Percentiles rank a stretch among this genome's conserved stretches.
phyloP scores from a whole-genome alignment of 2,797 vertebrate genomes.

The Enoplosus armatus region DNA sequence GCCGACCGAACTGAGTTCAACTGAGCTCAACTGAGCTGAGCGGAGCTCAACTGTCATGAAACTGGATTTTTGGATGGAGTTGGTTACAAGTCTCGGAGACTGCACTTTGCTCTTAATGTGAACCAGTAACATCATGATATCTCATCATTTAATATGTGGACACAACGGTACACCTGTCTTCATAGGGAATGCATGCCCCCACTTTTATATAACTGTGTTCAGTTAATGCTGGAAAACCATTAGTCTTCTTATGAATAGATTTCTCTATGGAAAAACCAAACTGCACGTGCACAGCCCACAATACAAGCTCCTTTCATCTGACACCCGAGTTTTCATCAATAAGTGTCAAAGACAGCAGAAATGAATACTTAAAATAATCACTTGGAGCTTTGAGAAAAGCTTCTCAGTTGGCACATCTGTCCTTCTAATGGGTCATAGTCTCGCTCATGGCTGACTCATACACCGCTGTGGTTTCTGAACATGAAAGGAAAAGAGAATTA shows the following conservation, averaged over 20 bases:
- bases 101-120: constrained; percentile 61
- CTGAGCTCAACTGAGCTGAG: constrained; percentile 21
- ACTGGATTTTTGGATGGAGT: constrained; percentile 44
- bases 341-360: not conserved
- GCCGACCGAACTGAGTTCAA: constrained; percentile 26
- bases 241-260: constrained; percentile 18
- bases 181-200: constrained; percentile 50
- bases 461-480: constrained; percentile 27
- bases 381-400: constrained; percentile 12
- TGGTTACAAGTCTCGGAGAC: constrained; percentile 23
- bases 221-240: constrained; percentile 11
- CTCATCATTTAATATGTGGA: constrained; percentile 42
- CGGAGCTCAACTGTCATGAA: constrained; percentile 31
- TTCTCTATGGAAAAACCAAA: constrained; percentile 22
- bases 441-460: constrained; percentile 27
- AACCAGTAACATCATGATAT: constrained; percentile 38
- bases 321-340: constrained; percentile 1
- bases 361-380: constrained; percentile 6
- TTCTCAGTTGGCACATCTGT: constrained; percentile 20
- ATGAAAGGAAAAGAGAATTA: constrained; percentile 11
- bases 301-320: not conserved
- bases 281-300: constrained; percentile 32
- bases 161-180: not conserved
- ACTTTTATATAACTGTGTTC: constrained; percentile 21
- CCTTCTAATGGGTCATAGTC: not conserved